Evolutionary conservation across 2,888 invertebrate species (phyloP), one percentile per base, ranked within the genome.

Genomic region (Brassicogethes aeneus): DNA sequence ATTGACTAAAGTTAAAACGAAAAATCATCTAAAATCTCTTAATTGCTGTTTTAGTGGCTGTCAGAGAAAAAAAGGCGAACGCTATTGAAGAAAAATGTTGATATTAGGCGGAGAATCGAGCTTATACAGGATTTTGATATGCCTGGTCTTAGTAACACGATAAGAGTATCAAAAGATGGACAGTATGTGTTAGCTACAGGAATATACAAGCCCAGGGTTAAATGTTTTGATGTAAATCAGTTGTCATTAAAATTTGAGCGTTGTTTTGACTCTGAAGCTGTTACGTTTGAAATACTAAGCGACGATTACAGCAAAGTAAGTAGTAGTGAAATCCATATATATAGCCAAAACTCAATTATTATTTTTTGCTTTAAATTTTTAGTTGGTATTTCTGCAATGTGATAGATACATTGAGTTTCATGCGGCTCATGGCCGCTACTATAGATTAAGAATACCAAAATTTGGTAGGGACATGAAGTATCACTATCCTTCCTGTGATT

Each of bases 81-180:
- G 3, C 70, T 93, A 46, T 72, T 88, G 38, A 89, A 90, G 65
- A 90, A 90, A 68, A 85, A 93, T 80, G 82, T 86, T 30, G 95
- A 94, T 63, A 75, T 96, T 36, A 75, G 93, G 52, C 77, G 87
- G 53, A 76, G 94, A 60, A 92, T 99, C 55, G 92, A 97, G 69
- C 79, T 99, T 32, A 90, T 99, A 51, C 99, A 99, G 70, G 99
- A 99, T 63, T 99, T 99, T 75, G 92, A 95, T 55, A 99, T 99
- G 99, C 97, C 99, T 16, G 91, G 84, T 36, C 78, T 97, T 1
- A 93, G 94, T 60, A 85, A 84, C 13, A 80, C 80, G 38, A 75
- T 99, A 15, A 76, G 80, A 57, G 77, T 91, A 48, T 89, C 96
- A 5, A 83, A 78, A 53, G 96, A 99, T 74, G 88, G 90, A 13